These are phyloP conservation scores for Galendromus occidentalis DNA, from an alignment of 1,140 invertebrate species.

Conservation along the genomic window DNA sequence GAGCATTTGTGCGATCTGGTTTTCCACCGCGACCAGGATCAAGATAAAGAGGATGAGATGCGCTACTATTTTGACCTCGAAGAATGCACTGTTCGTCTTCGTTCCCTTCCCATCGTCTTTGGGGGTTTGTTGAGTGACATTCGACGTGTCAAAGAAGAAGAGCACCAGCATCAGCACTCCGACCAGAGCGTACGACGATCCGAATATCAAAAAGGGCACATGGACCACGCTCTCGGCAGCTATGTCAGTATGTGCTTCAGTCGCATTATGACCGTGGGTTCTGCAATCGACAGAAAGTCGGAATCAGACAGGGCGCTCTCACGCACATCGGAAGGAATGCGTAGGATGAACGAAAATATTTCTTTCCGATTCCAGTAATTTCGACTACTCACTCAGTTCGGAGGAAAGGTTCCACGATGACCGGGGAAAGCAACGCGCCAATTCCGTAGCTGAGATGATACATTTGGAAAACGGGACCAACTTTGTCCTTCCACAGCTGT, in stretches of 20 bases:
- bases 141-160: background rate
- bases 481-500: background rate
- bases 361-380: too few species aligned
- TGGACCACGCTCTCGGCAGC: background rate
- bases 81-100: background rate
- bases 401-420: background rate
- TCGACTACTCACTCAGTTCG: background rate
- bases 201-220: background rate
- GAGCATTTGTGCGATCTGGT: background rate
- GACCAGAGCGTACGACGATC: background rate
- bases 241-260: background rate
- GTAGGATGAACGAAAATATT: too few species aligned
- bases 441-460: background rate
- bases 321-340: too few species aligned
- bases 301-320: too few species aligned
- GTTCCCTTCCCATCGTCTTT: background rate
- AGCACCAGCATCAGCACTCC: background rate
- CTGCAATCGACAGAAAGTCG: background rate
- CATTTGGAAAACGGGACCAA: background rate
- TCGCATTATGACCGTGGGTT: background rate
- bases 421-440: background rate
- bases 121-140: background rate
- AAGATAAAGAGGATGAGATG: conserved; percentile 2
- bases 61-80: background rate
- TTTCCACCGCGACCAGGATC: background rate